Evolutionary conservation across 35 echinoderm and acorn worm species (phyloP).

Genomic region (Strongylocentrotus purpuratus): DNA sequence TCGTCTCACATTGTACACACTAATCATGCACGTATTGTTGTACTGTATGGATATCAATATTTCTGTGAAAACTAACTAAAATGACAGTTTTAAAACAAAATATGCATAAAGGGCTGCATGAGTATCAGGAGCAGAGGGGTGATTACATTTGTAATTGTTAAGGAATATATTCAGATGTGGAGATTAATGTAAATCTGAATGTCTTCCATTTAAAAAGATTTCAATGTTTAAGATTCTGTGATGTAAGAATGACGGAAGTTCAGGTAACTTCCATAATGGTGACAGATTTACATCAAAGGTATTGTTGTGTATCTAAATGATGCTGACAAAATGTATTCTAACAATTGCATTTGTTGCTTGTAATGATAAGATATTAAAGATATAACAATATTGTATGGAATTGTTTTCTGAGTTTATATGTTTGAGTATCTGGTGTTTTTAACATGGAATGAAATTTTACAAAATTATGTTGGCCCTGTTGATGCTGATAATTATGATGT

Average conservation of each 20-base stretch:
- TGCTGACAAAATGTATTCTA: not conserved
- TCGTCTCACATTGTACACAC: too few relatives aligned
- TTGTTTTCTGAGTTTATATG: not conserved
- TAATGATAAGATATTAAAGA: conserved; percentile 16
- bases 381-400: not conserved
- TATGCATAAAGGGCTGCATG: not conserved
- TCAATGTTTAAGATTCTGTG: not conserved
- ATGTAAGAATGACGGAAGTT: not conserved
- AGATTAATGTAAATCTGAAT: not conserved
- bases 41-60: not conserved
- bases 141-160: too few relatives aligned
- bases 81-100: not conserved
- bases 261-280: not conserved
- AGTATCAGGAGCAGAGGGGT: not conserved
- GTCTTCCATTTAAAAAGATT: not conserved
- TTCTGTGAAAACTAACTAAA: not conserved
- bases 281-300: not conserved
- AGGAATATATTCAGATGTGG: conserved; percentile 10
- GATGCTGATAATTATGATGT: not conserved
- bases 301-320: not conserved
- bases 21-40: not conserved
- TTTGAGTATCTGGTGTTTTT: not conserved
- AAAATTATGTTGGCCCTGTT: not conserved
- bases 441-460: too few relatives aligned
- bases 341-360: not conserved